phyloP scores from a whole-genome alignment of 2,888 invertebrate species.

The Alentia gelatinosa region DNA sequence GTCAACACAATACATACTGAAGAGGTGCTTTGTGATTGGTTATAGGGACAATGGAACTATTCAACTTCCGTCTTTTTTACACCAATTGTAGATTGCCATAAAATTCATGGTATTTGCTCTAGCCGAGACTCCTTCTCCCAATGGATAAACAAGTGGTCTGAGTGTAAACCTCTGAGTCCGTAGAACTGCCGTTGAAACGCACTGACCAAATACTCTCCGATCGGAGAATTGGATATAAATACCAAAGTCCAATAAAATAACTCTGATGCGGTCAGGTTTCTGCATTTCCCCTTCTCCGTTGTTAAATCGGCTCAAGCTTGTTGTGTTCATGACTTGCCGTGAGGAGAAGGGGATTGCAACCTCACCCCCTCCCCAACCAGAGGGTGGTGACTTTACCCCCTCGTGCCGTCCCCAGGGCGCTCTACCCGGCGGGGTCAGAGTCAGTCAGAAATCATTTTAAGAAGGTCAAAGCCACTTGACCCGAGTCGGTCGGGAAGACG shows the following conservation, averaged over 20 bases:
- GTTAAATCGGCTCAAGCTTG: conserved; percentile 20
- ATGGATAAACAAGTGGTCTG: neutral
- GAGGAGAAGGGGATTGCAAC: conserved; percentile 15
- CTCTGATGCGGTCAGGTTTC: neutral
- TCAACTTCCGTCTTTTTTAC: neutral
- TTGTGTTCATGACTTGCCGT: neutral
- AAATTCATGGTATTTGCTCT: neutral
- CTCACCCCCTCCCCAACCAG: neutral
- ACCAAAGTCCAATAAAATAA: conserved; percentile 37
- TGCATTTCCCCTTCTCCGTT: neutral
- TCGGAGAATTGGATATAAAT: conserved; percentile 11
- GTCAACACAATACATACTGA: neutral
- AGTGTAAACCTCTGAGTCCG: neutral
- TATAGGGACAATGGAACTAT: no score
- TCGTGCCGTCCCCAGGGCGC: neutral
- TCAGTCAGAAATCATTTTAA: conserved; percentile 42
- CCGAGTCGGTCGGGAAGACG: neutral
- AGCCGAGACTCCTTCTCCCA: neutral
- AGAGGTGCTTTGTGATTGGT: neutral
- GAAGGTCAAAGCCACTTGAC: conserved; percentile 13
- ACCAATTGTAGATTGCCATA: neutral
- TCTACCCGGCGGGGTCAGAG: neutral
- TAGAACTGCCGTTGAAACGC: neutral
- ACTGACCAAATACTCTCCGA: neutral
- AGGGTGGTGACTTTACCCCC: neutral